Base-by-base conservation (phyloP, 2,888 invertebrate species). In the Ormyrus labotus region DNA sequence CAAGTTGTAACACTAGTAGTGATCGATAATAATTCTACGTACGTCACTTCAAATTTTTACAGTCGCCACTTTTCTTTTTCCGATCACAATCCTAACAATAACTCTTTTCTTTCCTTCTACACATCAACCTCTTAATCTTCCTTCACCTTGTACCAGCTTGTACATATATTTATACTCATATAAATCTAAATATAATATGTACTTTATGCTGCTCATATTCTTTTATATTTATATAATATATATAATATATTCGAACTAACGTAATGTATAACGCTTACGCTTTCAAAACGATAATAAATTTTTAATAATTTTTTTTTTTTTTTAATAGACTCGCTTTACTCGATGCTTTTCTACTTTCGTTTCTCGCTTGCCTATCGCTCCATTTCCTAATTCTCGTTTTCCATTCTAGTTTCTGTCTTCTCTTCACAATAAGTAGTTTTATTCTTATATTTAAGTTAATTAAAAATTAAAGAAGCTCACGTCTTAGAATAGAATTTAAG, bases 101-200 rank as follows among this genome's bases (percentile, higher is more conserved):
- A 86, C 84, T 83, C 81, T 84, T 83, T 85, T 87, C 13, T 11
- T 55, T 48, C 11, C n/a, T 45, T 63, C 63, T 63, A 8, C 53
- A 34, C 9, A 5, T 64, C 45, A 34, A 1, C 19, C 60, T 9
- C 19, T 5, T 34, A 11, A 6, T 60, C 10, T 48, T 50, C 45
- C 19, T 68, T 9, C 48, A 47, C 13, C 48, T 6, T 45, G 70
- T 78, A 48, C 81, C 82, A 84, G 85, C 85, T 87, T 84, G 83
- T 85, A 84, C 83, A 82, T 84, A 82, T 81, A 78, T 84, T 83
- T 80, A 81, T 81, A 78, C 78, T 81, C 75, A 83, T 83, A 84
- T 84, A 84, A 83, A 84, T 85, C 82, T 84, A 84, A 84, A 84
- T 84, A 85, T 83, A 85, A 85, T 86, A 85, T 86, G 83, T 84